Percentiles rank a stretch among this genome's conserved stretches.
These are phyloP conservation scores for Tapirus indicus DNA, from an alignment of 2,797 vertebrate genomes.

Conservation along the genomic window DNA sequence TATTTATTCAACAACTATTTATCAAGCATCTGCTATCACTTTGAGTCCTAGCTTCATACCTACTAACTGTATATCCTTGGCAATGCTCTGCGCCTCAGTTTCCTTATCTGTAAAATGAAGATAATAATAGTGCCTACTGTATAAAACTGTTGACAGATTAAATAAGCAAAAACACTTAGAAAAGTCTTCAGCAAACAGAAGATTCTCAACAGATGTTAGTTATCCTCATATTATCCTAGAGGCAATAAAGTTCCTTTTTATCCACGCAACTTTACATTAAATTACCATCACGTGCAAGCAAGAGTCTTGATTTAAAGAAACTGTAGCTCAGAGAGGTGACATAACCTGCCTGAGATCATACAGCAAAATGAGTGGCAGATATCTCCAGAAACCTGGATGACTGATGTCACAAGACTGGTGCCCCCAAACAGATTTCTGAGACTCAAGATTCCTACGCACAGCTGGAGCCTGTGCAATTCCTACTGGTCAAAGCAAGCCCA, in stretches of 20 bases:
- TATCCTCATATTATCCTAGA: not conserved
- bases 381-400: not conserved
- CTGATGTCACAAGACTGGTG: not conserved
- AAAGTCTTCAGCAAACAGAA: not conserved
- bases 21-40: not conserved
- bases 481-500: not conserved
- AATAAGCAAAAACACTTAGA: constrained; percentile 7
- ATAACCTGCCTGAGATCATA: not conserved
- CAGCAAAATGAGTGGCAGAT: not conserved
- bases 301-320: constrained; percentile 36
- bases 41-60: constrained; percentile 20
- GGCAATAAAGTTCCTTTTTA: not conserved
- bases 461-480: not conserved
- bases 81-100: not conserved
- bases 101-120: not conserved
- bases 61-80: not conserved
- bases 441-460: not conserved
- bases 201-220: constrained; percentile 31
- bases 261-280: not conserved
- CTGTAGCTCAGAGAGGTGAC: not conserved
- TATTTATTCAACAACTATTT: constrained; percentile 39
- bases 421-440: not conserved
- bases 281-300: not conserved
- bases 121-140: not conserved
- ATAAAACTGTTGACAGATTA: not conserved